These are phyloP conservation scores for Stylophora pistillata DNA, from an alignment of 64 coral and sea anemone genomes.

Conservation along the genomic window DNA sequence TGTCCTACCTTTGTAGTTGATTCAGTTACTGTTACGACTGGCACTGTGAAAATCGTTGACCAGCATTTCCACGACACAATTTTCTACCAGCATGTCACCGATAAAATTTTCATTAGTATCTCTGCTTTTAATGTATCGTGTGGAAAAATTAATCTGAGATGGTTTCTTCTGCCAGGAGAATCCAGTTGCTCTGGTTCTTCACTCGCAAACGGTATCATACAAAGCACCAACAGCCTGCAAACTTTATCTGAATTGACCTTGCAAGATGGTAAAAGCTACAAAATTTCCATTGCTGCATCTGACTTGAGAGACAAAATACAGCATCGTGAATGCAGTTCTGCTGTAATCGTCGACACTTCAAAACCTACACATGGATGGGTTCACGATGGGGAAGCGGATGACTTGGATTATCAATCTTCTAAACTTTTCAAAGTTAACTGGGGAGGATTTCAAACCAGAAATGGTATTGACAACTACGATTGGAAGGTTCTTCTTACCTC, in stretches of 20 bases:
- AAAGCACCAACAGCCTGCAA: slow-evolving; percentile 19
- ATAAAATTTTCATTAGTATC: slow-evolving; percentile 50
- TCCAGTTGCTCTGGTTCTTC: slow-evolving; percentile 21
- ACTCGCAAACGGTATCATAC: slow-evolving; percentile 4
- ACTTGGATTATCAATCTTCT: slow-evolving; percentile 29
- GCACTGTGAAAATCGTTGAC: slow-evolving; percentile 37
- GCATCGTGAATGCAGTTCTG: slow-evolving; percentile 49
- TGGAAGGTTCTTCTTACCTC: slow-evolving; percentile 67
- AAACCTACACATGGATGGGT: slow-evolving; percentile 65
- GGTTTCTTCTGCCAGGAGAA: slow-evolving; percentile 60
- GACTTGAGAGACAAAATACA: background rate
- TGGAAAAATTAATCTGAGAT: slow-evolving; percentile 45
- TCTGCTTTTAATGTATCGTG: slow-evolving; percentile 57
- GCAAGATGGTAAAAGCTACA: background rate
- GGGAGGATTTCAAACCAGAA: slow-evolving; percentile 59
- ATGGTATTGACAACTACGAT: slow-evolving; percentile 65
- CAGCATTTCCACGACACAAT: slow-evolving; percentile 15
- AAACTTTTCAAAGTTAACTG: slow-evolving; percentile 57
- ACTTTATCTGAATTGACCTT: slow-evolving; percentile 38
- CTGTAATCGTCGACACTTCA: slow-evolving; percentile 38
- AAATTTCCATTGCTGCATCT: background rate
- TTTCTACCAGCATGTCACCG: slow-evolving; percentile 54
- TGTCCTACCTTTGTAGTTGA: slow-evolving; percentile 58
- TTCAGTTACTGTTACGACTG: slow-evolving; percentile 31
- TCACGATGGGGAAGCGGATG: slow-evolving; percentile 35